Conservation (phyloP, 2,888 invertebrate species). For the Lamellibrachia columna region DNA sequence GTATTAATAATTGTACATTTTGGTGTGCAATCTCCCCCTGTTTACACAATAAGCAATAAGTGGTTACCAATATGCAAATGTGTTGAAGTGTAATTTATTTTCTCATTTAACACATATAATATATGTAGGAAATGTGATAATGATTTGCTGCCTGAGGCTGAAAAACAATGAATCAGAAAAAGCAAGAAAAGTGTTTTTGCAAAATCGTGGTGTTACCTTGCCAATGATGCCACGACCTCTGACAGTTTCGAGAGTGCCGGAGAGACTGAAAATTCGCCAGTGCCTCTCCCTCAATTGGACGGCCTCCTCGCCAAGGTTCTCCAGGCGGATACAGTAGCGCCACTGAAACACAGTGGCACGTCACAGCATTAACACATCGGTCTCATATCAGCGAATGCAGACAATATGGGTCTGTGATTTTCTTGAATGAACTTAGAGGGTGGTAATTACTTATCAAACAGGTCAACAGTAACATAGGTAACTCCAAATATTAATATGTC, state of each 20-base stretch:
- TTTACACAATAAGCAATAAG: too few species aligned
- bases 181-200: background rate
- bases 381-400: background rate
- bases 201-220: constrained; percentile 64
- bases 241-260: constrained; percentile 85
- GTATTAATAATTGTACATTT: too few species aligned
- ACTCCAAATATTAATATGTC: background rate
- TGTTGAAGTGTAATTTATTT: too few species aligned
- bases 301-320: constrained; percentile 88
- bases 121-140: background rate
- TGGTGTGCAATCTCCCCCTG: too few species aligned
- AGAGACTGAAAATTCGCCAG: constrained; percentile 94
- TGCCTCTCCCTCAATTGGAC: constrained; percentile 94
- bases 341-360: constrained; percentile 69
- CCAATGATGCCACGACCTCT: constrained; percentile 97
- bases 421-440: background rate
- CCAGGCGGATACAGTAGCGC: constrained; percentile 96
- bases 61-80: too few species aligned
- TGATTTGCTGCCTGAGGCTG: too few species aligned
- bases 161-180: background rate
- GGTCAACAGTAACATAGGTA: background rate
- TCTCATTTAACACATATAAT: too few species aligned
- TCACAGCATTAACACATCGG: background rate
- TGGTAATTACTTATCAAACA: background rate
- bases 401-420: background rate